Evolutionary conservation across 2,888 invertebrate species (phyloP), one percentile per base, ranked within the genome.

Genomic region (Rhingia rostrata): DNA sequence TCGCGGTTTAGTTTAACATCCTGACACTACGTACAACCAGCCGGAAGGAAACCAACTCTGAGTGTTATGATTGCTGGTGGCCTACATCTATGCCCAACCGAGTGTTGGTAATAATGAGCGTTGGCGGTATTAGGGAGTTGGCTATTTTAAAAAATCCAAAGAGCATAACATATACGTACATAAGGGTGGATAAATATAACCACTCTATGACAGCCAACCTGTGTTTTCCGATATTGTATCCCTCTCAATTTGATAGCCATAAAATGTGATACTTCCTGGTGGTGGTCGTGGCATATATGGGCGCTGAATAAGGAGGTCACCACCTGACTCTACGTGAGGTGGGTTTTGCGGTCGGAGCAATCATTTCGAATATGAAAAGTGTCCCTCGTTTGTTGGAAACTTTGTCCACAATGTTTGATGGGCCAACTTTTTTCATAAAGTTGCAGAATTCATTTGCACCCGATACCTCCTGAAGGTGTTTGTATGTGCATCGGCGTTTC

Each of bases 371-470:
- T 54, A 47, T 70, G 75, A 64, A 39, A 74, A 70, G 75, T 69
- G 81, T 75, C 69, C 60, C 58, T 45, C 63, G 33, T 6, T 30
- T 43, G 51, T 75, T 81, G 69, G 67, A 75, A 81, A 75, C 63
- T 81, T 75, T 69, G 75, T 70, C 81, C 69, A 69, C 37, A 2
- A 22, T 22, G 54, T 69, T 63, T 81, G 69, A 70, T 70, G 69
- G 69, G 51, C 10, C 41, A 81, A 75, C 81, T 70, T 81, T 81
- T 81, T 75, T 81, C 75, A 75, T 81, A 81, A 81, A 75, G 75
- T 74, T 69, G 56, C 63, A 60, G 74, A 67, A 58, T 63, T 54
- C 37, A 33, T 74, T 70, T 30, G 35, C 41, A 37, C 30, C 30
- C 47, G 14, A 41, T 12, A 54, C 39, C 35, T 37, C 43, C 45